These are phyloP conservation scores for Rattus norvegicus DNA, from an alignment of 2,113 vertebrate genomes.

Conservation along the genomic window GRCr8 NC_086035.1:15572001-15572500, in stretches of 20 bases:
- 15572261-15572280: neutral
- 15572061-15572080: too few relatives aligned
- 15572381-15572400: conserved; percentile 97
- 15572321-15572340: neutral
- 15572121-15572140: too few relatives aligned
- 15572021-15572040: neutral
- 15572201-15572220: neutral
- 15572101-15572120: neutral
- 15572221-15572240: neutral
- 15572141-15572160: neutral
- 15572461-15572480: neutral
- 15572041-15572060: neutral
- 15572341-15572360: conserved; percentile 86
- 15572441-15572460: rapidly evolving
- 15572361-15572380: conserved; percentile 98
- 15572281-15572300: neutral
- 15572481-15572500: rapidly evolving
- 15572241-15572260: neutral
- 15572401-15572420: conserved; percentile 98
- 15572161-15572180: neutral
- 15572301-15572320: rapidly evolving
- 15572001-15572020: neutral
- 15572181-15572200: neutral
- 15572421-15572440: conserved; percentile 65
- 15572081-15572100: neutral